Evolutionary conservation across 2,888 invertebrate genomes (phyloP).

Genomic region (Rhagonycha lutea): DNA sequence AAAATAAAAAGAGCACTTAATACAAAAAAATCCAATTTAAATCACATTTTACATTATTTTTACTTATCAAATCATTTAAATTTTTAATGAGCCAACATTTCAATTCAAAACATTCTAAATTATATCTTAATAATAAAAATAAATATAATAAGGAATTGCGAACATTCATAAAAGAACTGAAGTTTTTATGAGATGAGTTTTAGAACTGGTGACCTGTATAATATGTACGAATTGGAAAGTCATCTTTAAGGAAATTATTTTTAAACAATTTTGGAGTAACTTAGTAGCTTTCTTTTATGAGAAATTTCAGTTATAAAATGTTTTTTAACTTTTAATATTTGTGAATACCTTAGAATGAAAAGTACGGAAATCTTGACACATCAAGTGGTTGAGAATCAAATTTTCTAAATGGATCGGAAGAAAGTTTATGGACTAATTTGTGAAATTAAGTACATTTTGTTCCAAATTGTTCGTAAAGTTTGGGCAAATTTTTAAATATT

Average conservation of each 20-base stretch:
- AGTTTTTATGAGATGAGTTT: background rate
- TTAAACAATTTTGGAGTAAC: background rate
- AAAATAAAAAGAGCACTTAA: too few species aligned
- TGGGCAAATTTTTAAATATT: background rate
- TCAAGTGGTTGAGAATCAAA: background rate
- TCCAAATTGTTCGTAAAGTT: background rate
- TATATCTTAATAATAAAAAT: background rate
- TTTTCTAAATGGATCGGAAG: background rate
- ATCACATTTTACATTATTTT: background rate
- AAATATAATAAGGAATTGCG: background rate
- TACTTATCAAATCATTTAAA: background rate
- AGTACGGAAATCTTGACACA: background rate
- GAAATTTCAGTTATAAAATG: background rate
- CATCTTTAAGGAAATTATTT: background rate
- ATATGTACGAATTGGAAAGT: background rate
- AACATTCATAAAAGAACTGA: background rate
- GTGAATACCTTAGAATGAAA: background rate
- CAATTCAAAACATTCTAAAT: background rate
- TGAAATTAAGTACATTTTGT: background rate
- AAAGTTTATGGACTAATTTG: background rate
- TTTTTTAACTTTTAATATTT: background rate
- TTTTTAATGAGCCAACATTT: background rate
- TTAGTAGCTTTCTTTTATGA: background rate
- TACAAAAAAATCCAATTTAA: too few species aligned
- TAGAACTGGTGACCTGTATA: background rate